These are phyloP conservation scores for Anadara kagoshimensis DNA, from an alignment of 1,140 invertebrate genomes.

Conservation along the genomic window DNA sequence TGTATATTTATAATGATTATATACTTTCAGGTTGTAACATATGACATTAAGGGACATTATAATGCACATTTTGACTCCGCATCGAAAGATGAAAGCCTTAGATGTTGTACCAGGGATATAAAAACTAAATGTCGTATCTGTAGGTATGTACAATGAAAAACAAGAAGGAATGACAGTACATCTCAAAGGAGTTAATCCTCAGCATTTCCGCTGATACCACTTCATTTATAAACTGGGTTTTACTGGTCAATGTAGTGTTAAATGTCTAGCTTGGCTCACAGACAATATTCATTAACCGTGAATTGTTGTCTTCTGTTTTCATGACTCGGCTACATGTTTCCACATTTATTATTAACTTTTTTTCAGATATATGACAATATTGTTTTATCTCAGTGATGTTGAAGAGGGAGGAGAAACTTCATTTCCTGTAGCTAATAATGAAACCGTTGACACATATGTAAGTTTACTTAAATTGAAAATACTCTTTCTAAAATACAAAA, in stretches of 20 bases:
- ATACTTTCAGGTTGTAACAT: conserved; percentile 51
- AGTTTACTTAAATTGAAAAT: not conserved
- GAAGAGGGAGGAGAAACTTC: conserved; percentile 55
- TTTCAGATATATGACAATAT: conserved; percentile 57
- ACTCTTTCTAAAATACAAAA: too few relatives aligned
- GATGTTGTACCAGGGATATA: conserved; percentile 45
- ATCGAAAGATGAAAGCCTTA: conserved; percentile 4
- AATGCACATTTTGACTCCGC: conserved; percentile 57
- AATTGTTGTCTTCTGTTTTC: too few relatives aligned
- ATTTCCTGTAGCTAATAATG: conserved; percentile 52
- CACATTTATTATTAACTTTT: too few relatives aligned
- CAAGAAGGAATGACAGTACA: not conserved
- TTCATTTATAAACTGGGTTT: too few relatives aligned
- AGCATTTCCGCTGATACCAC: too few relatives aligned
- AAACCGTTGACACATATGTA: conserved; percentile 41
- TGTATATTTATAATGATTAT: not conserved
- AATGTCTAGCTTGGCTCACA: too few relatives aligned
- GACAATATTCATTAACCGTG: too few relatives aligned
- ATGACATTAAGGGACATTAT: conserved; percentile 57
- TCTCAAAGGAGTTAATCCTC: not conserved
- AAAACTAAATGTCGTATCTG: conserved; percentile 49
- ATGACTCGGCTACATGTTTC: too few relatives aligned
- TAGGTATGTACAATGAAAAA: conserved; percentile 35
- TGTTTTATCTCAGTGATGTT: conserved; percentile 62
- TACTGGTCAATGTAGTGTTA: too few relatives aligned